A percentile compares a stretch with the other conserved stretches of the same genome.
Evolutionary conservation across 2,888 invertebrate genomes (phyloP).

Genomic region (Agrotis puta): DNA sequence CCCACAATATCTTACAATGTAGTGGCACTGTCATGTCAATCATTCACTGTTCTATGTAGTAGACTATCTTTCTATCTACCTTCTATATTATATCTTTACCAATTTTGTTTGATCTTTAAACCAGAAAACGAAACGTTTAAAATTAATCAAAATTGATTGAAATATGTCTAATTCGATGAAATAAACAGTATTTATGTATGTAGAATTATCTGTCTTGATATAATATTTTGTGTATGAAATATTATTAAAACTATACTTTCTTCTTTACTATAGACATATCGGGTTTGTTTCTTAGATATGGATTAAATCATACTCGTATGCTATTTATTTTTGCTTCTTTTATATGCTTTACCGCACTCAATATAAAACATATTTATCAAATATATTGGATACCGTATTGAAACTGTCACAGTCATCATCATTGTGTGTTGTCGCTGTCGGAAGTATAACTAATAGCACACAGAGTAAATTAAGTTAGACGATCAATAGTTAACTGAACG

Average conservation of each 20-base stretch:
- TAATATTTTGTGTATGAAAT: constrained; percentile 60
- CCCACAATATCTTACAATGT: constrained; percentile 42
- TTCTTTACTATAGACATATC: constrained; percentile 71
- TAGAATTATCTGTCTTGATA: constrained; percentile 60
- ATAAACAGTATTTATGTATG: constrained; percentile 47
- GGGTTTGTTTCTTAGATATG: constrained; percentile 75
- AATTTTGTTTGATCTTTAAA: constrained; percentile 43
- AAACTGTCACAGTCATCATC: constrained; percentile 63
- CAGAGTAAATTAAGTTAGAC: constrained; percentile 25
- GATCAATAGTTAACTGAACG: background rate
- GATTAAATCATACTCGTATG: constrained; percentile 71
- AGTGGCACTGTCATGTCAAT: constrained; percentile 67
- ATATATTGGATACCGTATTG: constrained; percentile 66
- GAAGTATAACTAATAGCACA: constrained; percentile 57
- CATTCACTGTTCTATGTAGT: constrained; percentile 70
- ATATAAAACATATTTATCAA: constrained; percentile 60
- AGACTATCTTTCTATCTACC: constrained; percentile 45
- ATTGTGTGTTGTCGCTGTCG: constrained; percentile 73
- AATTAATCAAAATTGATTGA: constrained; percentile 29
- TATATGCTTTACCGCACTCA: constrained; percentile 81
- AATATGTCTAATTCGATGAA: constrained; percentile 12
- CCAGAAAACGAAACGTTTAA: constrained; percentile 17
- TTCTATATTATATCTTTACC: constrained; percentile 25
- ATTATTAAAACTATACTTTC: constrained; percentile 62
- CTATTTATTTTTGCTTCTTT: constrained; percentile 80